Evolutionary conservation across 2,888 invertebrate genomes (phyloP), one percentile per base, ranked within the genome.

Genomic region (Gryllus longicercus): DNA sequence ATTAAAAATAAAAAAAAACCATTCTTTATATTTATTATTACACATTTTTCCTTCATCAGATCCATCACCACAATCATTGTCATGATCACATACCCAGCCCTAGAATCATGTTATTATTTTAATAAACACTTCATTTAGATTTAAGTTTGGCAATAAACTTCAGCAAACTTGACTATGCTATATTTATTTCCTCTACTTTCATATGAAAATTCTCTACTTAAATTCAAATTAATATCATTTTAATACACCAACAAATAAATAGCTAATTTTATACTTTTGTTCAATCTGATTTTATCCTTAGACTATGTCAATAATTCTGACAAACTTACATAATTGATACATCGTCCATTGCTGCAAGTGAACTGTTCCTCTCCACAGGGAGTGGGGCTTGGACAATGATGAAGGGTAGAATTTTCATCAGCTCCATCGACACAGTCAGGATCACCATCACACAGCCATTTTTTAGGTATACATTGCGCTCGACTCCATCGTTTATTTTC

Each of bases 401-500:
- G 94, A 10, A 95, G 85, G 0, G 96, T 96, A 0, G 92, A 89
- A 84, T 96, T 95, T 86, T 96, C 96, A 85, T 96, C 95, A 77
- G 95, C 94, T 0, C 96, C 96, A 85, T 96, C 96, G 0, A 97
- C 95, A 87, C 99, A 99, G 86, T 99, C 98, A 0, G 98, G 97
- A 87, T 98, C 97, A 2, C 97, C 97, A 86, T 99, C 98, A 86
- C 99, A 99, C 1, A 96, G 88, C 97, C 97, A 98, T 86, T 96
- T 96, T 83, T 90, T 91, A 0, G 97, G 97, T 83, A 98, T 97
- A 86, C 97, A 98, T 85, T 96, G 96, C 0, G 96, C 95, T 81
- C 96, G 91, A 78, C 94, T 95, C 97, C 97, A 97, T 74, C 93
- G 91, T 86, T 96, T 96, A 85, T 97, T 97, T 81, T 93, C 95